phyloP scores from a whole-genome alignment of 1,140 invertebrate species.

The Lutraria rhynchaena region DNA sequence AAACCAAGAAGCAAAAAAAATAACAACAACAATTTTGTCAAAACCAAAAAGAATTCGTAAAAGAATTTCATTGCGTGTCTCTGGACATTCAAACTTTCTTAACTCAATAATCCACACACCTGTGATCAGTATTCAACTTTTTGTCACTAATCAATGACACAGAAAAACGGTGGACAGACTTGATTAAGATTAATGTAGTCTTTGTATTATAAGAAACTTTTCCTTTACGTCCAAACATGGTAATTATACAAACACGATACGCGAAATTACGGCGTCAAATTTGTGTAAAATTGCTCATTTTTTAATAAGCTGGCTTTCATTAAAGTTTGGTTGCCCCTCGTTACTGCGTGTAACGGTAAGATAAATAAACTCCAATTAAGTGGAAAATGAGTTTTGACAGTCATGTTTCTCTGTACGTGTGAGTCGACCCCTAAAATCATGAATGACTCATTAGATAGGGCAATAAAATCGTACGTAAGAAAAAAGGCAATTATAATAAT shows the following conservation, averaged over 20 bases:
- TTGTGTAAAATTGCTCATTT: slow-evolving; percentile 10
- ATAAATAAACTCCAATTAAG: not conserved
- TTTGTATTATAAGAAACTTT: not conserved
- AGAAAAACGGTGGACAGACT: slow-evolving; percentile 6
- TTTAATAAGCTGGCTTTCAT: too few species aligned
- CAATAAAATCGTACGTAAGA: slow-evolving; percentile 13
- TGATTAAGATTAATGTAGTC: slow-evolving; percentile 25
- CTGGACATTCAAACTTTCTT: too few species aligned
- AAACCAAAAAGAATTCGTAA: too few species aligned
- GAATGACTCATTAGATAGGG: slow-evolving; percentile 13
- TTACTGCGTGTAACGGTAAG: too few species aligned
- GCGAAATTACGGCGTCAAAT: slow-evolving; percentile 26
- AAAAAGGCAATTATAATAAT: slow-evolving; percentile 15
- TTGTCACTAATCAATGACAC: slow-evolving; percentile 1
- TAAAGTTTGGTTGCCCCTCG: too few species aligned
- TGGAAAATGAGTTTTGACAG: slow-evolving; percentile 46
- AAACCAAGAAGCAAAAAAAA: too few species aligned
- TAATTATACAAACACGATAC: slow-evolving; percentile 30
- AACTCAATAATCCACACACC: too few species aligned
- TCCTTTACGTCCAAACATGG: slow-evolving; percentile 1
- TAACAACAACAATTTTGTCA: too few species aligned
- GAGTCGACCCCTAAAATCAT: not conserved
- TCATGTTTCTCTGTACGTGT: slow-evolving; percentile 23
- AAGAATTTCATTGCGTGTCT: too few species aligned
- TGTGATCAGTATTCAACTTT: slow-evolving; percentile 1